phyloP scores from a whole-genome alignment of 2,113 vertebrate species.

The Labrus mixtus region DNA sequence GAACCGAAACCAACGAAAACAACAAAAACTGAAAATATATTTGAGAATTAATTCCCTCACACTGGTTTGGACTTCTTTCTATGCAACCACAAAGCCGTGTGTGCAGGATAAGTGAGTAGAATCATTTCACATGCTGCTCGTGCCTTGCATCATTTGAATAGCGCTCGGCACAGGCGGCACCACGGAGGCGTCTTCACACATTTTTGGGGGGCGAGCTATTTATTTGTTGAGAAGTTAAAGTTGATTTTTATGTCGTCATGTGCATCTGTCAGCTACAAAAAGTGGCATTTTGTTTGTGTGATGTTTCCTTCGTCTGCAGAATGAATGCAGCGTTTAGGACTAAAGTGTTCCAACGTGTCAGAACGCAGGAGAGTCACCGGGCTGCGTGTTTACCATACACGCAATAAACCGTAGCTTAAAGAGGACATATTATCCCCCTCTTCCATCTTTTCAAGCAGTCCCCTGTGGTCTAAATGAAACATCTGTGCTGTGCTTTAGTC shows the following conservation, averaged over 20 bases:
- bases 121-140: neutral
- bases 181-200: neutral
- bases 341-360: neutral
- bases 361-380: no score
- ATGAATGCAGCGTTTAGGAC: neutral
- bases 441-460: no score
- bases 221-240: neutral
- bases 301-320: neutral
- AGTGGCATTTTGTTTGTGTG: neutral
- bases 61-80: neutral
- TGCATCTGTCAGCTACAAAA: neutral
- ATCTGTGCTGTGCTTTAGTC: no score
- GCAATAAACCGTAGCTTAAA: no score
- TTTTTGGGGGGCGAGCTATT: neutral
- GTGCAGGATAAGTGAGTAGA: neutral
- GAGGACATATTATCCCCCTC: no score
- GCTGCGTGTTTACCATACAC: no score
- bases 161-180: neutral
- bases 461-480: no score
- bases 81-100: neutral
- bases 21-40: no score
- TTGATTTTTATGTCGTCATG: neutral
- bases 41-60: neutral
- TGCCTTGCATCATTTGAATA: neutral
- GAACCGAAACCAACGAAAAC: no score